phyloP scores from a whole-genome alignment of 1,140 invertebrate species.

The Chrysoperla carnea region DNA sequence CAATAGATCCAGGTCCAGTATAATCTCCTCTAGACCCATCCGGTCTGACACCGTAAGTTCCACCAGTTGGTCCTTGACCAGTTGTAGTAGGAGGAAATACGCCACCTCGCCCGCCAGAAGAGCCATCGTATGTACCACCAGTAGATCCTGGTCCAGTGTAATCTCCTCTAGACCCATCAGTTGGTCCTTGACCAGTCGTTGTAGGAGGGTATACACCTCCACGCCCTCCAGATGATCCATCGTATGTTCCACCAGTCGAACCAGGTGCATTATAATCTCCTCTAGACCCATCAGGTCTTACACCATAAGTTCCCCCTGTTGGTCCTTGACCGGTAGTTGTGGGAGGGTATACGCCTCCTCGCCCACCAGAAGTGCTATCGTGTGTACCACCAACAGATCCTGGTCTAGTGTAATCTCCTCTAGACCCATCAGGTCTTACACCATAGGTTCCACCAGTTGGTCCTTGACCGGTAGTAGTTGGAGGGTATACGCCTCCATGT shows the following conservation, averaged over 20 bases:
- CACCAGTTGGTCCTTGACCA: no score
- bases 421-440: background rate
- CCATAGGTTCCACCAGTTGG: background rate
- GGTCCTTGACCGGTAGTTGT: no score
- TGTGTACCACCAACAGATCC: background rate
- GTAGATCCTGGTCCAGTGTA: background rate
- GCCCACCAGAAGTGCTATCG: background rate
- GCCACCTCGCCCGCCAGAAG: background rate
- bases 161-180: no score
- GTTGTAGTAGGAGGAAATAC: background rate
- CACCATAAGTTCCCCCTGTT: no score
- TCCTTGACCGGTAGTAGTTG: background rate
- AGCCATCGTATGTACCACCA: background rate
- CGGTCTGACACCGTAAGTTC: no score
- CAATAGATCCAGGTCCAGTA: no score
- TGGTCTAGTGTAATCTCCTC: background rate
- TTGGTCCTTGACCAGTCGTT: no score
- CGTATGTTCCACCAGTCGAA: no score
- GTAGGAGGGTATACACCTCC: no score
- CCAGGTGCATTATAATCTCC: no score
- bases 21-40: no score
- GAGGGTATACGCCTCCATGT: background rate
- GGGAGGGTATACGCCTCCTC: background rate
- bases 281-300: no score
- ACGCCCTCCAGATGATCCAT: background rate